Conservation (phyloP, 2,888 invertebrate species). For the Andricus quercusramuli region DNA sequence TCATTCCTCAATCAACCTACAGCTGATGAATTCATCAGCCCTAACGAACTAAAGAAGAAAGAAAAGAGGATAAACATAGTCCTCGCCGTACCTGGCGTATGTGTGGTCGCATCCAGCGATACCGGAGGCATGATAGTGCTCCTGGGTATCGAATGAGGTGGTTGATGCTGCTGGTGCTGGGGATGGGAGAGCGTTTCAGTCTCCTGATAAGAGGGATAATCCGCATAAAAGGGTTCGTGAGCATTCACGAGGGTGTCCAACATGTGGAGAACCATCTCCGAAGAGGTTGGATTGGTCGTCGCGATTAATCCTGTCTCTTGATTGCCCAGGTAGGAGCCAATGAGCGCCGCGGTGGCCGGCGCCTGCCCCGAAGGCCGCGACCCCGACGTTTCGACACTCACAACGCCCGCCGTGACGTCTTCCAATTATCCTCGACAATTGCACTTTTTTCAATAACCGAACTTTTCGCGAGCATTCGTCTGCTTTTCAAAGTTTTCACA, state of each 20-base stretch:
- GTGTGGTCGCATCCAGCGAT: constrained; percentile 75
- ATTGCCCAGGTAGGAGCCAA: constrained; percentile 63
- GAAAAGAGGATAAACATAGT: constrained; percentile 32
- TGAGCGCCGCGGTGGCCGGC: constrained; percentile 69
- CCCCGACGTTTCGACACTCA: constrained; percentile 77
- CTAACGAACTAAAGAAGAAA: constrained; percentile 19
- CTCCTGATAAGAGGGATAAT: constrained; percentile 80
- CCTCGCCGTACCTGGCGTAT: constrained; percentile 74
- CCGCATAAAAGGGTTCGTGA: constrained; percentile 87
- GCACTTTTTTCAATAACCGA: constrained; percentile 45
- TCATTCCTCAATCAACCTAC: neutral
- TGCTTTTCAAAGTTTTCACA: neutral
- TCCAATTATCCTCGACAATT: constrained; percentile 47
- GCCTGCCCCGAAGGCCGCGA: constrained; percentile 73
- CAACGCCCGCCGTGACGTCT: constrained; percentile 78
- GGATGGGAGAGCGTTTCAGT: constrained; percentile 63
- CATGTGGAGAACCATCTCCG: constrained; percentile 88
- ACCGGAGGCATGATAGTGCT: constrained; percentile 66
- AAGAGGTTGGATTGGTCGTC: constrained; percentile 78
- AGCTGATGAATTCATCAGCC: neutral
- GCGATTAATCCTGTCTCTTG: constrained; percentile 54
- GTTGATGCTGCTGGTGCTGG: constrained; percentile 63
- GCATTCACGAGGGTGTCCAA: constrained; percentile 82
- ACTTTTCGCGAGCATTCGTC: constrained; percentile 51
- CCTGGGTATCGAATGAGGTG: constrained; percentile 77